Base-by-base conservation (phyloP, 2,113 vertebrate species). In the Anolis sagrei region DNA sequence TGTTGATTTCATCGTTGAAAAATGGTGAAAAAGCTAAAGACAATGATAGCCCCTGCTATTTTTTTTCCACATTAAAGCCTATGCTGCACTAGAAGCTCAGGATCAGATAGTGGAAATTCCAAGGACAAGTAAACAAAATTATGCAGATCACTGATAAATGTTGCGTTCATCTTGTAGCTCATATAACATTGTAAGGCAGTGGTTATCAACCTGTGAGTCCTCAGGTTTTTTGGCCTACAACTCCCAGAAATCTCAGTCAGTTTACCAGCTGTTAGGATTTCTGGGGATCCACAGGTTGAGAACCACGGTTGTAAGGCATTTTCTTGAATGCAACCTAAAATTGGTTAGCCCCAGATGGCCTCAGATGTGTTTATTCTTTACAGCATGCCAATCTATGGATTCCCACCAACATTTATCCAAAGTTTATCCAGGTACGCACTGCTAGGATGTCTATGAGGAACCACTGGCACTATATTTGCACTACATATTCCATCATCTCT, bases 21-120 rank as follows among this genome's bases (percentile, higher is more conserved):
- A 93, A 94, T 21, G 82, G 44, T 84, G 93, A 88, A 86, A 13
- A 88, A 80, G 0, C 70, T 85, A 89, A 89, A 91, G 75, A 84
- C 76, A 66, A 64, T 21, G 61, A 68, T 87, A 90, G 87, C 10
- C 0, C 21, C n/a, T 90, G 39, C 58, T 58, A 76, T 84, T 82
- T 87, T 89, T n/a, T 16, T 14, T 92, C 77, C 77, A 7, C 58
- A 66, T 62, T 77, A 88, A 62, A 29, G 9, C 90, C 54, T 91
- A 76, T 34, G 9, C 80, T 82, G 4, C 5, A 27, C 7, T 48
- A 13, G 21, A 54, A 79, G 27, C 73, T 75, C n/a, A 68, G 25
- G 29, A 58, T 76, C 75, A 81, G 88, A 44, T 79, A 7, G 79
- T 66, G 0, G 2, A 80, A 32, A 27, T 72, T 44, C 29, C 62